Conservation (phyloP, 1,140 invertebrate genomes). For the Thalassaphorura encarpata region DNA sequence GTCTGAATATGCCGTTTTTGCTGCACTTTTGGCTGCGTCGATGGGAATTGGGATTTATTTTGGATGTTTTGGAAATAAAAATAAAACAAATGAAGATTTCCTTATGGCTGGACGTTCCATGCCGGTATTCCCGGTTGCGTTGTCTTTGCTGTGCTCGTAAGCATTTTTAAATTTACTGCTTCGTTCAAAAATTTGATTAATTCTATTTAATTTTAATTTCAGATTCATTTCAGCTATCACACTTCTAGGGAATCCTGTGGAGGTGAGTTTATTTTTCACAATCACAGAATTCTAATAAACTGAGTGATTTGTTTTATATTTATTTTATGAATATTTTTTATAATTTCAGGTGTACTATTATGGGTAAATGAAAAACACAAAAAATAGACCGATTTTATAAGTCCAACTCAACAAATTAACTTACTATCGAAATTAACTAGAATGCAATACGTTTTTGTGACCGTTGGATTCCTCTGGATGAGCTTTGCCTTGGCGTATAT, state of each 20-base stretch:
- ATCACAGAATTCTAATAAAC: too few species aligned
- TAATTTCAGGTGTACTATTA: too few species aligned
- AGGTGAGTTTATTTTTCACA: too few species aligned
- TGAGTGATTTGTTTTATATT: too few species aligned
- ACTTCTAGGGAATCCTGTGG: conserved; percentile 2
- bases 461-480: conserved; percentile 37
- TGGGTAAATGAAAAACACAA: too few species aligned
- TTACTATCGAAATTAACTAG: too few species aligned
- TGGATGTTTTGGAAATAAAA: conserved; percentile 47
- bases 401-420: too few species aligned
- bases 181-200: too few species aligned
- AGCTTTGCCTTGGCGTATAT: conserved; percentile 40
- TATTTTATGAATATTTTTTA: too few species aligned
- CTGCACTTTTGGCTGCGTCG: conserved; percentile 31
- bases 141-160: conserved; percentile 56
- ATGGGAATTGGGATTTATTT: conserved; percentile 48
- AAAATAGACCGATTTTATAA: too few species aligned
- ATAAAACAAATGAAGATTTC: conserved; percentile 43
- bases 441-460: conserved; percentile 36
- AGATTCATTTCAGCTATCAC: conserved; percentile 14
- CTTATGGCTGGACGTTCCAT: conserved; percentile 61
- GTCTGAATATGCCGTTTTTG: conserved; percentile 25
- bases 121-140: conserved; percentile 64
- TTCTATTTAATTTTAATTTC: too few species aligned
- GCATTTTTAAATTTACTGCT: too few species aligned